These are phyloP conservation scores for Glomeris maerens DNA, from an alignment of 1,140 invertebrate species.

Conservation along the genomic window DNA sequence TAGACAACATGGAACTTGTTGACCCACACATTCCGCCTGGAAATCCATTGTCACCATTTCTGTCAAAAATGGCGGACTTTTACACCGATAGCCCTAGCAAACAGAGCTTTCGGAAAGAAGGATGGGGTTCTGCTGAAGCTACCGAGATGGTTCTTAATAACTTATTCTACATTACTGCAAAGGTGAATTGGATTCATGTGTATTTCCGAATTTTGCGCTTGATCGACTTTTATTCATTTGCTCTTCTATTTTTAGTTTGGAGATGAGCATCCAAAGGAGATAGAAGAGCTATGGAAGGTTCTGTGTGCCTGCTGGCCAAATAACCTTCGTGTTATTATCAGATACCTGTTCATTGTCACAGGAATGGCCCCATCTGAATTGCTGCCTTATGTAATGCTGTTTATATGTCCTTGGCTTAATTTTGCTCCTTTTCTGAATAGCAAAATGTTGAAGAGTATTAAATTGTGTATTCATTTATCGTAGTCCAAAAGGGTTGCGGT, in stretches of 20 bases:
- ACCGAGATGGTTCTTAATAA: conserved; percentile 99
- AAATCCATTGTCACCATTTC: conserved; percentile 23
- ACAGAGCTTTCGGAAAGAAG: conserved; percentile 51
- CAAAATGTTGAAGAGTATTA: conserved; percentile 6
- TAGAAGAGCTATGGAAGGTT: conserved; percentile 89
- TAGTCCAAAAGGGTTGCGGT: conserved; percentile 88
- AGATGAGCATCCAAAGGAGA: conserved; percentile 85
- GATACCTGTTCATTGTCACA: conserved; percentile 93
- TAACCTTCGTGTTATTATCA: conserved; percentile 90
- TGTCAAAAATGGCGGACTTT: conserved; percentile 18
- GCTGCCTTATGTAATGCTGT: conserved; percentile 56
- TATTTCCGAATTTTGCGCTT: conserved; percentile 14
- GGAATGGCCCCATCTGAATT: conserved; percentile 88
- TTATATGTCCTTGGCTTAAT: neutral
- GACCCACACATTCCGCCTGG: conserved; percentile 85
- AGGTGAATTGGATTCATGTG: conserved; percentile 41
- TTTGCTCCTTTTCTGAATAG: conserved; percentile 6
- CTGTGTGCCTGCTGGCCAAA: conserved; percentile 90
- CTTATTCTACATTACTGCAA: conserved; percentile 93
- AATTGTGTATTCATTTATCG: conserved; percentile 12
- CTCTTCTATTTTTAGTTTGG: conserved; percentile 56
- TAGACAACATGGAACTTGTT: conserved; percentile 96
- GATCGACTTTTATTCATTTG: neutral
- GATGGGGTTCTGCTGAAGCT: conserved; percentile 94
- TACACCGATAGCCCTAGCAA: conserved; percentile 22